Conservation (phyloP, 2,888 invertebrate species). For the Dryadula phaetusa region DNA sequence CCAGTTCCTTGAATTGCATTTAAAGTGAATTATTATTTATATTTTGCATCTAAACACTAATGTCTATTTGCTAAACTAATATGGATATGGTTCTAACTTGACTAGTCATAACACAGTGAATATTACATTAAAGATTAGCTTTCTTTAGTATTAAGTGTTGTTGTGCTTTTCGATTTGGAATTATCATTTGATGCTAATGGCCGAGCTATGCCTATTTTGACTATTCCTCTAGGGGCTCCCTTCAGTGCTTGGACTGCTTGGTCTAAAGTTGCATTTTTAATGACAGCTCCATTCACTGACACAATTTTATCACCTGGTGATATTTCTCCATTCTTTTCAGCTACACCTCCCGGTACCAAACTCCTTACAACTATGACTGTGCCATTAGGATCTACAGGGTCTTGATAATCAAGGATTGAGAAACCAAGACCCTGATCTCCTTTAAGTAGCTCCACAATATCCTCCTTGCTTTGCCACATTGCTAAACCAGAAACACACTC, state of each 20-base stretch:
- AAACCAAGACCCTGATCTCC: slow-evolving; percentile 98
- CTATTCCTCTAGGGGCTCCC: slow-evolving; percentile 95
- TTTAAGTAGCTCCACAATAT: slow-evolving; percentile 95
- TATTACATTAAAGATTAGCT: slow-evolving; percentile 68
- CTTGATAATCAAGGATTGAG: slow-evolving; percentile 98
- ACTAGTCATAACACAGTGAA: slow-evolving; percentile 66
- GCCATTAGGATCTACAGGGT: slow-evolving; percentile 96
- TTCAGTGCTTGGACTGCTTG: slow-evolving; percentile 98
- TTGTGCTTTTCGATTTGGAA: slow-evolving; percentile 72
- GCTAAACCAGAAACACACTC: slow-evolving; percentile 98
- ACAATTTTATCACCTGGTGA: slow-evolving; percentile 97
- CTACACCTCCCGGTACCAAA: slow-evolving; percentile 98
- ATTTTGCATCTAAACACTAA: slow-evolving; percentile 52
- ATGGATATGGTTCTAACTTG: slow-evolving; percentile 76
- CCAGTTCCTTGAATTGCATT: slow-evolving; percentile 34
- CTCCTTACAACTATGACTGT: slow-evolving; percentile 99
- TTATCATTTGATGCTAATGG: slow-evolving; percentile 85
- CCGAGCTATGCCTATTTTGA: slow-evolving; percentile 95
- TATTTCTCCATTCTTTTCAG: slow-evolving; percentile 96
- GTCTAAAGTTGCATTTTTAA: slow-evolving; percentile 96
- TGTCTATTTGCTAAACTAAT: slow-evolving; percentile 57
- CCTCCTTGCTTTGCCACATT: slow-evolving; percentile 98
- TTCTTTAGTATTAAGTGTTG: slow-evolving; percentile 68
- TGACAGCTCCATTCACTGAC: slow-evolving; percentile 94
- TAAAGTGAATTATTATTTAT: slow-evolving; percentile 42